phyloP scores from a whole-genome alignment of 2,888 invertebrate species.

The Phlogophora meticulosa region DNA sequence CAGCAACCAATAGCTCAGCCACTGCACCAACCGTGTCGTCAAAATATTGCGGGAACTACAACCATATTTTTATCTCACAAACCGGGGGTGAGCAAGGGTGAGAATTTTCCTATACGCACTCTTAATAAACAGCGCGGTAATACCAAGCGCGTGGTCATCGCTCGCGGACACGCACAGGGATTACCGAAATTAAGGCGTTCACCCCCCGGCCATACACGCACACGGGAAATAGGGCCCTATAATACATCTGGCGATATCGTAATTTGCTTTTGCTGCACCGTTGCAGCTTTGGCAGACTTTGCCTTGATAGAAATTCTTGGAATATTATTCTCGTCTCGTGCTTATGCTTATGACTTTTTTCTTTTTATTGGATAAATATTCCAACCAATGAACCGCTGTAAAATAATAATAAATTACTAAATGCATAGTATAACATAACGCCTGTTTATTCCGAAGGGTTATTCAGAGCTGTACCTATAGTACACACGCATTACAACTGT shows the following conservation, averaged over 20 bases:
- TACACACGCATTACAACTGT: too few relatives aligned
- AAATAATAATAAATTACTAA: neutral
- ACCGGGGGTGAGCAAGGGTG: neutral
- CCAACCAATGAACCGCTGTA: neutral
- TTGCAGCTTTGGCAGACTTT: neutral
- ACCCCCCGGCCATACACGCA: slow-evolving; percentile 39
- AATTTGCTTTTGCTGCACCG: neutral
- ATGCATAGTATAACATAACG: too few relatives aligned
- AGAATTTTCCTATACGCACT: neutral
- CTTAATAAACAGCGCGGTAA: slow-evolving; percentile 23
- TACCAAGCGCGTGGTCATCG: slow-evolving; percentile 46
- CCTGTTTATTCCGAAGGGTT: too few relatives aligned
- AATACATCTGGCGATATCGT: slow-evolving; percentile 6
- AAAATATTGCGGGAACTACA: too few relatives aligned
- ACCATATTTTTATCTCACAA: neutral
- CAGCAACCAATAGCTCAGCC: too few relatives aligned
- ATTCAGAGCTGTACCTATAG: too few relatives aligned
- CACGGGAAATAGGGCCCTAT: slow-evolving; percentile 37
- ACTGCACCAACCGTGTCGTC: too few relatives aligned
- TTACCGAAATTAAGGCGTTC: slow-evolving; percentile 50
- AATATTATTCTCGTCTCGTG: neutral
- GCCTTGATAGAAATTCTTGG: neutral
- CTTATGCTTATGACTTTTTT: too few relatives aligned
- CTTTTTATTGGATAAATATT: neutral
- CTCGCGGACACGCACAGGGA: slow-evolving; percentile 53